Conservation (phyloP, 2,113 vertebrate species). For the Psammodynastes pulverulentus region DNA sequence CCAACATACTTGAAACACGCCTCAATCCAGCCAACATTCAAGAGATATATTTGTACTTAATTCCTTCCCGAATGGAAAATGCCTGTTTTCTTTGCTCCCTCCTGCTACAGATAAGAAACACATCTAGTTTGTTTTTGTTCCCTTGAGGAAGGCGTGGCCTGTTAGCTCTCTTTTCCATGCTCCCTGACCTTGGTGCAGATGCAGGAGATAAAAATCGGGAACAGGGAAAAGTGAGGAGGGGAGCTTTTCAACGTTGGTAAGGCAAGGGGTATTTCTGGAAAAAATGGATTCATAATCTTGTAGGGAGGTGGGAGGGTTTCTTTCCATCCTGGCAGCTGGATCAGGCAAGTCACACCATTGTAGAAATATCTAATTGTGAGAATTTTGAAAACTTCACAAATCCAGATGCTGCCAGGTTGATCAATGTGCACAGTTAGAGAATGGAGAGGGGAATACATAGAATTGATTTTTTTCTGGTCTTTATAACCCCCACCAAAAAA, state of each 20-base stretch:
- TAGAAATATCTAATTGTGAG: neutral
- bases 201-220: slow-evolving; percentile 4
- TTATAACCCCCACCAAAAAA: neutral
- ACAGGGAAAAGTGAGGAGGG: neutral
- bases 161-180: slow-evolving; percentile 6
- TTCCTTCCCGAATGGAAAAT: slow-evolving; percentile 5
- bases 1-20: neutral
- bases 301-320: neutral
- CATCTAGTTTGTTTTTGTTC: slow-evolving; percentile 5
- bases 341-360: neutral
- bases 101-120: neutral
- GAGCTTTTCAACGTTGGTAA: neutral
- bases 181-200: slow-evolving; percentile 17
- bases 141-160: slow-evolving; percentile 9
- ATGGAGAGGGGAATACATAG: neutral
- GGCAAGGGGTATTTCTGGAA: neutral
- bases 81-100: neutral
- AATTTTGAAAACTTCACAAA: neutral
- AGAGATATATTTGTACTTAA: neutral
- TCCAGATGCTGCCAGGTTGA: neutral
- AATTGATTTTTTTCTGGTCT: too few relatives aligned
- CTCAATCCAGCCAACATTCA: neutral
- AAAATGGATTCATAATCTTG: neutral
- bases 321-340: neutral
- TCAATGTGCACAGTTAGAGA: neutral